A percentile compares a stretch with the other conserved stretches of the same genome.
Conservation (phyloP, 2,113 vertebrate species). For the Cinclus cinclus region DNA sequence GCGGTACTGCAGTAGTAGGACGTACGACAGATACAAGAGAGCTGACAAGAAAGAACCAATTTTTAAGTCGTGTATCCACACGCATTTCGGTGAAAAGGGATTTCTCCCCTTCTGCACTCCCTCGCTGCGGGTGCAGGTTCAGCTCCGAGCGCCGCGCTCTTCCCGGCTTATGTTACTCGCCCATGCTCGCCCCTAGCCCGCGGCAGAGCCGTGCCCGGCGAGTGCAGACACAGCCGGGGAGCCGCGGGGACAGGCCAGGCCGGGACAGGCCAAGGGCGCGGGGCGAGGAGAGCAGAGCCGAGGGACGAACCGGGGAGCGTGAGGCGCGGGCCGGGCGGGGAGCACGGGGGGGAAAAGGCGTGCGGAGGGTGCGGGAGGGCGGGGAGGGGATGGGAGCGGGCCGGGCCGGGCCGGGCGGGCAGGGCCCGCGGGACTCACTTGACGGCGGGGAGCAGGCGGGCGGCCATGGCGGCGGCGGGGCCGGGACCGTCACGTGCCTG, state of each 20-base stretch:
- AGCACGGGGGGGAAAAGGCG: background rate
- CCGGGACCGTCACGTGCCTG: background rate
- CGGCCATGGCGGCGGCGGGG: background rate
- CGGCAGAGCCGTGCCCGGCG: fast-evolving
- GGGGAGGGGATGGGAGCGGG: too few relatives aligned
- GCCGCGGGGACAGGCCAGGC: background rate
- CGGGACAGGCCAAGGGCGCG: background rate
- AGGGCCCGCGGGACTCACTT: background rate
- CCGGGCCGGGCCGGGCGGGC: too few relatives aligned
- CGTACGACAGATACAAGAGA: fast-evolving
- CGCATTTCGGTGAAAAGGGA: background rate
- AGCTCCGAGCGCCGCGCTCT: fast-evolving
- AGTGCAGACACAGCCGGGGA: background rate
- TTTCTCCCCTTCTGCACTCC: background rate
- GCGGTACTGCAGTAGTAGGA: background rate
- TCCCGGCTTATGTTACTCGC: fast-evolving
- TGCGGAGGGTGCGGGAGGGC: background rate
- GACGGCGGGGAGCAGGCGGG: background rate
- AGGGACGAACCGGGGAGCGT: too few relatives aligned
- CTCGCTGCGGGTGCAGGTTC: fast-evolving
- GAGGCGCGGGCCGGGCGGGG: background rate
- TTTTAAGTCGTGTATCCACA: background rate
- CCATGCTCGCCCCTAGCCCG: fast-evolving
- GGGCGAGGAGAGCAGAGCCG: background rate
- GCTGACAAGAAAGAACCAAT: background rate